These are phyloP conservation scores for Centropus bengalensis DNA, from an alignment of 2,113 vertebrate species.

Conservation along the genomic window DNA sequence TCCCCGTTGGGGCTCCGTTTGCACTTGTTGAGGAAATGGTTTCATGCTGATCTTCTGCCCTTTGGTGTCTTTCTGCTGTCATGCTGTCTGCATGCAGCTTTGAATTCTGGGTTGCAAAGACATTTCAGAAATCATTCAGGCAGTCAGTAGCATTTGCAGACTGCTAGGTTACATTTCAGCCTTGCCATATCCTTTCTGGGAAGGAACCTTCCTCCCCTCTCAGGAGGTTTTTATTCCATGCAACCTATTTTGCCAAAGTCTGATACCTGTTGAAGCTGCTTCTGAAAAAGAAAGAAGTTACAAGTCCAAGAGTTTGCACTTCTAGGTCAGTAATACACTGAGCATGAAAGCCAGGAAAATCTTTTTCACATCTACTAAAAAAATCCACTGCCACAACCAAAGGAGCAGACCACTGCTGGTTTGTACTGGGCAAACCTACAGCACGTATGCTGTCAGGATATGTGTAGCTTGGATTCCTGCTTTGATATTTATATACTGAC, in stretches of 20 bases:
- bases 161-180: constrained; percentile 33
- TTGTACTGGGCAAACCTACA: background rate
- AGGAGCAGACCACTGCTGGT: background rate
- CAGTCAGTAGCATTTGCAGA: background rate
- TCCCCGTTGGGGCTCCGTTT: background rate
- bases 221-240: background rate
- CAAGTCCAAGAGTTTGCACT: background rate
- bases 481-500: background rate
- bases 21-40: background rate
- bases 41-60: background rate
- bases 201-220: background rate
- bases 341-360: constrained; percentile 8
- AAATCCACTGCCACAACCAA: background rate
- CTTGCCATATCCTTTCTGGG: background rate
- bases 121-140: constrained; percentile 14
- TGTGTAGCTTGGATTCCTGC: background rate
- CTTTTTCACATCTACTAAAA: background rate
- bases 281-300: background rate
- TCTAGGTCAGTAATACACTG: background rate
- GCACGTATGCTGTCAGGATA: background rate
- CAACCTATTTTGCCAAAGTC: background rate
- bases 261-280: constrained; percentile 9
- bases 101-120: background rate
- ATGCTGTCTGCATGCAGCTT: background rate
- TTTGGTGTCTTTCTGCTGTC: background rate